Base-by-base conservation (phyloP, 2,797 vertebrate genomes). In the Gouania willdenowi region DNA sequence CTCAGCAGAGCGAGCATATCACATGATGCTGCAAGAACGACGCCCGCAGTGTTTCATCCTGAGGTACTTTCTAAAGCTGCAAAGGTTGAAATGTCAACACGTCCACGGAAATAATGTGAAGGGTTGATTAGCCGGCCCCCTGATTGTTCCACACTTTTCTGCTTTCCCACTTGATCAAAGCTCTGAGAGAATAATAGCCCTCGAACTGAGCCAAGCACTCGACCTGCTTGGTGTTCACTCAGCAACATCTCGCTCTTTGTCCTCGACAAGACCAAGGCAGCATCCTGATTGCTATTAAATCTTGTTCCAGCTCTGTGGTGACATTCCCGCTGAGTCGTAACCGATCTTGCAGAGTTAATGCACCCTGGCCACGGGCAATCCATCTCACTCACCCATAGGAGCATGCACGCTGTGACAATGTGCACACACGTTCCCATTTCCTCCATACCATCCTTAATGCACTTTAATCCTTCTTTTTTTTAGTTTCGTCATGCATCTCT, bases 1-100 rank as follows among this genome's bases (percentile, higher is more conserved):
- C 54, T 95, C 93, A 6, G 90, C 93, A 0, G 95, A 98, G 70
- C 81, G 91, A 60, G 93, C 94, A 11, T 95, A 90, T 66, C 93
- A 97, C 81, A 91, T 92, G 90, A 91, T 96, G 76, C 88, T 93
- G 65, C 93, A 91, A 79, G 93, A 98, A 72, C 87, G 72, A 43
- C 85, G 68, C 13, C 89, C 93, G 0, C 95, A 98, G 21, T 93
- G 92, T 74, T 95, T 98, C 79, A 88, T 98, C 43, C 81, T 98
- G 76, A 98, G 95, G 95, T 98, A 84, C 59, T 27, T 13, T 13
- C 3, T 14, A 14, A 14, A 13, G 13, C 14, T 14, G 3, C 13
- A 14, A 13, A 14, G 14, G 13, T 13, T 14, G 13, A n/a, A n/a
- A n/a, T n/a, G 14, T 14, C 13, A 13, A 14, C 13, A 14, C 13